Conservation (phyloP, 2,113 vertebrate species). For the Paracyprichromis sp. region DNA sequence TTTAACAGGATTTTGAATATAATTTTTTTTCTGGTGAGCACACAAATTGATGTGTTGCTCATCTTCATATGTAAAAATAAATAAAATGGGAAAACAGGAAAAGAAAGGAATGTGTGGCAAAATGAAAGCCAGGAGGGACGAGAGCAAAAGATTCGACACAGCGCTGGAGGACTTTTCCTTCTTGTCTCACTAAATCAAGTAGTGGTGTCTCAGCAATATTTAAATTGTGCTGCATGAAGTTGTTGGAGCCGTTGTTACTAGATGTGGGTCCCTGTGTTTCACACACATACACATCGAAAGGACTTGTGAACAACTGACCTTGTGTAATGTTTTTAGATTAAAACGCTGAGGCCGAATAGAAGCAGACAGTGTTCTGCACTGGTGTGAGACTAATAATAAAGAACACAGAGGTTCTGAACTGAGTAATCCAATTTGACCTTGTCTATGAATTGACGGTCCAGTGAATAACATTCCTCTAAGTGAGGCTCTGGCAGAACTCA, state of each 20-base stretch:
- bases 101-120: neutral
- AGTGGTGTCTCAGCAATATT: slow-evolving; percentile 62
- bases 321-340: slow-evolving; percentile 14
- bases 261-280: slow-evolving; percentile 1
- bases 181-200: slow-evolving; percentile 67
- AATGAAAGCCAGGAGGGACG: slow-evolving; percentile 7
- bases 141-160: slow-evolving; percentile 48
- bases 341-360: neutral
- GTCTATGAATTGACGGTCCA: slow-evolving; percentile 33
- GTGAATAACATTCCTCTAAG: slow-evolving; percentile 33
- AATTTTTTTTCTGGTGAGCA: neutral
- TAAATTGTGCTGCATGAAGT: slow-evolving; percentile 45
- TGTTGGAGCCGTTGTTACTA: slow-evolving; percentile 30
- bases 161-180: slow-evolving; percentile 62
- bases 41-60: neutral
- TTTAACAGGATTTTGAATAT: neutral
- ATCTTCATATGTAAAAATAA: neutral
- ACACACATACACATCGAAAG: neutral
- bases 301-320: slow-evolving; percentile 35
- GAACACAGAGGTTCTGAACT: slow-evolving; percentile 42
- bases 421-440: slow-evolving; percentile 58
- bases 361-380: slow-evolving; percentile 25
- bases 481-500: slow-evolving; percentile 21
- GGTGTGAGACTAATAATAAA: slow-evolving; percentile 47
- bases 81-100: neutral